Conservation (phyloP, 2,797 vertebrate species). For the Echeneis naucrates region DNA sequence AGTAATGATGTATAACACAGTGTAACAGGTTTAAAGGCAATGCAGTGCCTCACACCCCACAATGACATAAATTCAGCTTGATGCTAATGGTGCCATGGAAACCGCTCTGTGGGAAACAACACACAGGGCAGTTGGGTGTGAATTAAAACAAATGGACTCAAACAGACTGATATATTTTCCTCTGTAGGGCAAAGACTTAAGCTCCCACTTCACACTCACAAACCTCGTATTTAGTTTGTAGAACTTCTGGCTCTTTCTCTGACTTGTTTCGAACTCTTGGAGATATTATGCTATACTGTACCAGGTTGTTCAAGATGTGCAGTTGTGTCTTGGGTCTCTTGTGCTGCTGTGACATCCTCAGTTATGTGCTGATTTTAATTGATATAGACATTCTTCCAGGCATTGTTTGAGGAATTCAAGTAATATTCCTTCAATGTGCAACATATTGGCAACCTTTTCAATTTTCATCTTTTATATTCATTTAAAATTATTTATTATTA, state of each 20-base stretch:
- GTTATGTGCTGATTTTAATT: background rate
- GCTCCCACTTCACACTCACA: too few relatives aligned
- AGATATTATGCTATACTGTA: background rate
- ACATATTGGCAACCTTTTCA: too few relatives aligned
- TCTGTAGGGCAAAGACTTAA: background rate
- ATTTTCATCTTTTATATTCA: too few relatives aligned
- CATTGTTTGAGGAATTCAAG: too few relatives aligned
- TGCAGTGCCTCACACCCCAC: background rate
- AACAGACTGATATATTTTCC: background rate
- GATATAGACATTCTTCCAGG: background rate
- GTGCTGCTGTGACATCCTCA: background rate
- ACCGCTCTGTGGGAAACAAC: background rate
- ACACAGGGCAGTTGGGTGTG: background rate
- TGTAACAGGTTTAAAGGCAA: background rate
- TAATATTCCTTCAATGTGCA: background rate
- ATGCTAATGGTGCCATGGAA: background rate
- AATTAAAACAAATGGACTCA: slow-evolving; percentile 6
- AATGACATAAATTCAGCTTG: background rate
- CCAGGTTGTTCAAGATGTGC: background rate
- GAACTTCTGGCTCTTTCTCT: background rate
- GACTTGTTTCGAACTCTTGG: background rate
- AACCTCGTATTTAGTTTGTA: background rate
- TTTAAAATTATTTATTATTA: too few relatives aligned
- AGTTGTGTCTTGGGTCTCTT: background rate
- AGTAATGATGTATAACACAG: background rate